Evolutionary conservation across 30 jellyfish, hydroid and myxozoan species (phyloP).

Genomic region (Chironex yamaguchii): DNA sequence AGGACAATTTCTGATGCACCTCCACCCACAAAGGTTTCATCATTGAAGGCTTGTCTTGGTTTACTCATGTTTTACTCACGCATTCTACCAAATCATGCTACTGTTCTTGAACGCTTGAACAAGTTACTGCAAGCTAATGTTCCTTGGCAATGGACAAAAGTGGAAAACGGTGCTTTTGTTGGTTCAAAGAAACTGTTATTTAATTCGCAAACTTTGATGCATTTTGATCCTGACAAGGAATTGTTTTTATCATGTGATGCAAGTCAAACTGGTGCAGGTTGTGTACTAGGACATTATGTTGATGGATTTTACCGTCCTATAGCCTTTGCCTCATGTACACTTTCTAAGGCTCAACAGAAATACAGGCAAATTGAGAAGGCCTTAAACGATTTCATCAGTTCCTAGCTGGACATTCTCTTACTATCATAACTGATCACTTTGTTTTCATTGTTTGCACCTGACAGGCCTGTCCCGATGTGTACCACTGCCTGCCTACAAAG

Average conservation of each 20-base stretch:
- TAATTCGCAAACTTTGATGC: constrained; percentile 22
- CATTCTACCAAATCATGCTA: constrained; percentile 6
- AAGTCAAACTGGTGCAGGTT: constrained; percentile 71
- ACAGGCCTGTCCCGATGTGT: constrained; percentile 32
- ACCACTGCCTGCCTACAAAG: constrained; percentile 71
- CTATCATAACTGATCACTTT: constrained; percentile 57
- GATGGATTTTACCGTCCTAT: background rate
- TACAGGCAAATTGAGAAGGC: constrained; percentile 13
- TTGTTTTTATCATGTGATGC: constrained; percentile 54
- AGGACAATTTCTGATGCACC: constrained; percentile 53
- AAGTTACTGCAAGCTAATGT: constrained; percentile 27
- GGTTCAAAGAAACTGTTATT: constrained; percentile 23
- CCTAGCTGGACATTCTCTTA: too few species aligned
- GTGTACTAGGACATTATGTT: constrained; percentile 61
- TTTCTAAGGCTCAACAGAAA: background rate
- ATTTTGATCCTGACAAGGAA: constrained; percentile 50
- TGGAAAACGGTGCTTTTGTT: constrained; percentile 26
- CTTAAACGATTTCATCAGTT: constrained; percentile 46
- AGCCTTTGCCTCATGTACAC: background rate
- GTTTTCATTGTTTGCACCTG: constrained; percentile 1
- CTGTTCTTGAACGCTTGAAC: constrained; percentile 57
- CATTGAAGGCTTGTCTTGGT: constrained; percentile 65
- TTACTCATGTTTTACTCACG: constrained; percentile 31
- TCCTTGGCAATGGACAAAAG: constrained; percentile 53
- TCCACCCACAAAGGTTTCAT: constrained; percentile 56